Percentiles rank a stretch among this genome's conserved stretches.
Evolutionary conservation across 2,888 invertebrate species (phyloP).

Genomic region (Lingula anatina): DNA sequence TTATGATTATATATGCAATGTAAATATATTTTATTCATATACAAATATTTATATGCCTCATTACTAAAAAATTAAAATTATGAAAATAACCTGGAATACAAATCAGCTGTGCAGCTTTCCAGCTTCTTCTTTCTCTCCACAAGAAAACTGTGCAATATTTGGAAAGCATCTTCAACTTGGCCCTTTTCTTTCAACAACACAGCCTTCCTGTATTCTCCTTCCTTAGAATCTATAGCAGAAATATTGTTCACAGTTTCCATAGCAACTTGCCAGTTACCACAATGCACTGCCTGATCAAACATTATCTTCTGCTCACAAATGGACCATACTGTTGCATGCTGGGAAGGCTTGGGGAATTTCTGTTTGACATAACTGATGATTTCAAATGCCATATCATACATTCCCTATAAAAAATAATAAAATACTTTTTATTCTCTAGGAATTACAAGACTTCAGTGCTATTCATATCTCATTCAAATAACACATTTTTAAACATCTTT

Average conservation of each 20-base stretch:
- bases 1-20: too few relatives aligned
- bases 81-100: too few relatives aligned
- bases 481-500: too few relatives aligned
- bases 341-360: conserved; percentile 62
- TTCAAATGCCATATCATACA: conserved; percentile 58
- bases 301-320: conserved; percentile 52
- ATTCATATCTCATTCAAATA: too few relatives aligned
- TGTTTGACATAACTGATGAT: conserved; percentile 63
- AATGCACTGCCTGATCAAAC: conserved; percentile 40
- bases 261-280: conserved; percentile 66
- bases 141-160: conserved; percentile 27
- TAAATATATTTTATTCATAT: too few relatives aligned
- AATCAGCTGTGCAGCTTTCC: too few relatives aligned
- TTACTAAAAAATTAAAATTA: too few relatives aligned
- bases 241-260: conserved; percentile 66
- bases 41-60: too few relatives aligned
- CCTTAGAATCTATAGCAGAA: too few relatives aligned
- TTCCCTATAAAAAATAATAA: conserved; percentile 52
- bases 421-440: background rate
- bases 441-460: too few relatives aligned
- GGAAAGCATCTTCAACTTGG: conserved; percentile 32
- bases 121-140: too few relatives aligned
- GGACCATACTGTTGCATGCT: conserved; percentile 64
- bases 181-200: conserved; percentile 42
- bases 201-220: conserved; percentile 34